phyloP scores from a whole-genome alignment of 2,113 vertebrate species.

The Malurus alboscapulatus region DNA sequence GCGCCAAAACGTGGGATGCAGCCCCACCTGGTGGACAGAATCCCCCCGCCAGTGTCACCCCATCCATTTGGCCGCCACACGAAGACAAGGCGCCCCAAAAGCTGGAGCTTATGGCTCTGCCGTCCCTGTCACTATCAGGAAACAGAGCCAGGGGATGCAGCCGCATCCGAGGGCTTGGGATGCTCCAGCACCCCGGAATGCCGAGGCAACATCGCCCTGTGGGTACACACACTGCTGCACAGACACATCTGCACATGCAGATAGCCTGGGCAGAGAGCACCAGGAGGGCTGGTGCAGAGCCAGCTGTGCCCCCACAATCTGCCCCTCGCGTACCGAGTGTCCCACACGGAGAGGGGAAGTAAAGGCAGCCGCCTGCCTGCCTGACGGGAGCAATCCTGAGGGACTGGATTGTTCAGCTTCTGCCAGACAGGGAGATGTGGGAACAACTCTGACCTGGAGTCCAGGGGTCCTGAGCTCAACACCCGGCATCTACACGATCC shows the following conservation, averaged over 20 bases:
- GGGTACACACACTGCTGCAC: accelerated
- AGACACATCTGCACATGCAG: accelerated
- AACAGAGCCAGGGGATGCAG: neutral
- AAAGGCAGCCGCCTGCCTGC: neutral
- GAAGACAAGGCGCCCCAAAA: accelerated
- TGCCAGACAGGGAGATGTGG: neutral
- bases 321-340: accelerated
- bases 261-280: neutral
- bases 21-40: slow-evolving; percentile 59
- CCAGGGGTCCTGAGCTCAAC: neutral
- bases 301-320: neutral
- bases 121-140: neutral
- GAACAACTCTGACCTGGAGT: neutral
- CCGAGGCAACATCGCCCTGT: neutral
- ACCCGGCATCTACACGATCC: neutral
- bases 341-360: neutral
- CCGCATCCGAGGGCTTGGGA: neutral
- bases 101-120: neutral
- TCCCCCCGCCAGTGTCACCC: neutral
- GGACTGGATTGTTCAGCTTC: neutral
- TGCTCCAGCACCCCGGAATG: neutral
- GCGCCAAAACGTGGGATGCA: slow-evolving; percentile 9
- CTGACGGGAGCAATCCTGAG: neutral
- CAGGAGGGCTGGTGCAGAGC: neutral
- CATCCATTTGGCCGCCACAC: neutral